A percentile compares a stretch with the other conserved stretches of the same genome.
Conservation (phyloP, 30 jellyfish, hydroid and myxozoan genomes). For the Cassiopea xamachana region DNA sequence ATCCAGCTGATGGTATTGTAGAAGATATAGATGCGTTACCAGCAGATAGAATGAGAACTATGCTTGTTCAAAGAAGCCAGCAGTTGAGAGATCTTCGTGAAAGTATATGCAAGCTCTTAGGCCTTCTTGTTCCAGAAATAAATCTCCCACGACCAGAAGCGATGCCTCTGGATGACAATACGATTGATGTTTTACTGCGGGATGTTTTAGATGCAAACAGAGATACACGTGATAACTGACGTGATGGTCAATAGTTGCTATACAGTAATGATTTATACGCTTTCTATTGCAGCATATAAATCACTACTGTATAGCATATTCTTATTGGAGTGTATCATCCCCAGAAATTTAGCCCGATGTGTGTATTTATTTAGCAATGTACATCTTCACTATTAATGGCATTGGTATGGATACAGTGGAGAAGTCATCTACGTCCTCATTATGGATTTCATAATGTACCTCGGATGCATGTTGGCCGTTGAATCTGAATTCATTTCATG, state of each 20-base stretch:
- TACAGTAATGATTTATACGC: too few relatives aligned
- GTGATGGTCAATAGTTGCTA: neutral
- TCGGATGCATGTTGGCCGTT: too few relatives aligned
- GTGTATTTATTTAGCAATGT: too few relatives aligned
- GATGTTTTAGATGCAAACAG: slow-evolving; percentile 83
- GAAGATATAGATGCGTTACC: slow-evolving; percentile 59
- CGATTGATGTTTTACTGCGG: slow-evolving; percentile 73
- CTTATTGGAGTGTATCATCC: too few relatives aligned
- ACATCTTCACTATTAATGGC: too few relatives aligned
- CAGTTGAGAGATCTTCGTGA: slow-evolving; percentile 82
- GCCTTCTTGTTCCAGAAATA: slow-evolving; percentile 78
- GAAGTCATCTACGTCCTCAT: too few relatives aligned
- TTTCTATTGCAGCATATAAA: too few relatives aligned
- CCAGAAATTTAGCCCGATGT: too few relatives aligned
- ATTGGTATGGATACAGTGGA: too few relatives aligned
- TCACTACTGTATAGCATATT: too few relatives aligned
- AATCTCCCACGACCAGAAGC: slow-evolving; percentile 68
- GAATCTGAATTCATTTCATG: too few relatives aligned
- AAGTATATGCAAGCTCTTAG: slow-evolving; percentile 77
- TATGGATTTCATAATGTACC: too few relatives aligned
- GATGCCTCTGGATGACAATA: slow-evolving; percentile 78
- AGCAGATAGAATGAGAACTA: neutral
- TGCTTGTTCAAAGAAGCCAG: slow-evolving; percentile 82
- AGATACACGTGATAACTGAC: slow-evolving; percentile 19
- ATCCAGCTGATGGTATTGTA: slow-evolving; percentile 27